These are phyloP conservation scores for Elephas maximus DNA, from an alignment of 2,113 vertebrate genomes.

Conservation along the genomic window DNA sequence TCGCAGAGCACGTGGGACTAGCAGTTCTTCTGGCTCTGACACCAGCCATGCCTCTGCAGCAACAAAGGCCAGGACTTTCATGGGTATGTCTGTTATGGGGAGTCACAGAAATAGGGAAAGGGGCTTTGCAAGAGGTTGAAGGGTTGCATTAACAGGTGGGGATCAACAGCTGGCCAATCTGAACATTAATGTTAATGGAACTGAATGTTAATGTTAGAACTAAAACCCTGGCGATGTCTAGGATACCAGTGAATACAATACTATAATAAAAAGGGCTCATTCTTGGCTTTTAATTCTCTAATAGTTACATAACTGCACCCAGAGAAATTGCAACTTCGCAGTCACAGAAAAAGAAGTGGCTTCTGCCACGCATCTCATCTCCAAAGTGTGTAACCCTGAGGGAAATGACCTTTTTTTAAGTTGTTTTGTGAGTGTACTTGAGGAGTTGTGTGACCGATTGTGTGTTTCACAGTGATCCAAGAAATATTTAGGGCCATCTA, in stretches of 20 bases:
- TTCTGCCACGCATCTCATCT: not conserved
- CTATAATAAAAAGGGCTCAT: not conserved
- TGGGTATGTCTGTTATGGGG: not conserved
- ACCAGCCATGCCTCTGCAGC: not conserved
- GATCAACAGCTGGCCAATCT: not conserved
- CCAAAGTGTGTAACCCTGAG: not conserved
- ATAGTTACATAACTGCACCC: not conserved
- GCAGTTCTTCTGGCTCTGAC: not conserved
- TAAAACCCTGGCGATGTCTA: not conserved
- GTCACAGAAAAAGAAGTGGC: not conserved
- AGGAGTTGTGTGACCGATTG: not conserved
- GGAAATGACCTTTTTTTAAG: not conserved
- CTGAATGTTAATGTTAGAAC: not conserved
- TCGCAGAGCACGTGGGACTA: rapidly evolving
- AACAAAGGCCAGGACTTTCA: too few species aligned
- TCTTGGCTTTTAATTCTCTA: not conserved
- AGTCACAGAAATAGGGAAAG: not conserved
- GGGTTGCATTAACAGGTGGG: not conserved
- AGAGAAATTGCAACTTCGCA: not conserved
- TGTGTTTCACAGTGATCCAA: not conserved
- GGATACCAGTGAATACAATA: rapidly evolving
- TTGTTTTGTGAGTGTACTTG: not conserved
- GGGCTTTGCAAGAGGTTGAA: not conserved
- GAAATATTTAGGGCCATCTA: not conserved
- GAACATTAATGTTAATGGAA: not conserved